Conservation (phyloP, 2,113 vertebrate genomes). For the Otis tarda region DNA sequence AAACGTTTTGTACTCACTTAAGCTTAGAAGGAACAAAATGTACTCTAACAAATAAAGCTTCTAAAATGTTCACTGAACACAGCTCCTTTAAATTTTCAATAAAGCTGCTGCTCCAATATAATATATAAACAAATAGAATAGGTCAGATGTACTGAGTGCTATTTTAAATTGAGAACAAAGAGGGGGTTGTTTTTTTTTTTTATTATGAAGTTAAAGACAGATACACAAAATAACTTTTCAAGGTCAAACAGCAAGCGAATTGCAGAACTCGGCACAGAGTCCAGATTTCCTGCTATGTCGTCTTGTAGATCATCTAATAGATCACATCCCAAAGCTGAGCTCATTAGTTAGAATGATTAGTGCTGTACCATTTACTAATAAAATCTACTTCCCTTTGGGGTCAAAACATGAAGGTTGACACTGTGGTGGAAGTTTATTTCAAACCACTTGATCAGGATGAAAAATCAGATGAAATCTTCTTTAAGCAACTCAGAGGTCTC, state of each 20-base stretch:
- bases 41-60: conserved; percentile 25
- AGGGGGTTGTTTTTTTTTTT: background rate
- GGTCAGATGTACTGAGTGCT: background rate
- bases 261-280: background rate
- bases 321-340: background rate
- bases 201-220: background rate
- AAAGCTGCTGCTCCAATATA: background rate
- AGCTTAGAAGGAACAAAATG: conserved; percentile 38
- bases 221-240: background rate
- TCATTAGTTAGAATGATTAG: background rate
- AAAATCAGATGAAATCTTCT: background rate
- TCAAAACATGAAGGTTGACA: background rate
- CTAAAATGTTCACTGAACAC: conserved; percentile 27
- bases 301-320: background rate
- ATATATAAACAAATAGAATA: background rate
- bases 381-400: background rate
- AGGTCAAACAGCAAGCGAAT: background rate
- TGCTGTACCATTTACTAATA: background rate
- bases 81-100: conserved; percentile 28
- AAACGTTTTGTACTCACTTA: conserved; percentile 53
- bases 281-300: background rate
- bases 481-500: background rate
- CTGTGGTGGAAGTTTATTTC: background rate
- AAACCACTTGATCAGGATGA: background rate
- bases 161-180: conserved; percentile 1